A percentile compares a stretch with the other conserved stretches of the same genome.
Conservation (phyloP, 2,113 vertebrate genomes). For the Origma solitaria region DNA sequence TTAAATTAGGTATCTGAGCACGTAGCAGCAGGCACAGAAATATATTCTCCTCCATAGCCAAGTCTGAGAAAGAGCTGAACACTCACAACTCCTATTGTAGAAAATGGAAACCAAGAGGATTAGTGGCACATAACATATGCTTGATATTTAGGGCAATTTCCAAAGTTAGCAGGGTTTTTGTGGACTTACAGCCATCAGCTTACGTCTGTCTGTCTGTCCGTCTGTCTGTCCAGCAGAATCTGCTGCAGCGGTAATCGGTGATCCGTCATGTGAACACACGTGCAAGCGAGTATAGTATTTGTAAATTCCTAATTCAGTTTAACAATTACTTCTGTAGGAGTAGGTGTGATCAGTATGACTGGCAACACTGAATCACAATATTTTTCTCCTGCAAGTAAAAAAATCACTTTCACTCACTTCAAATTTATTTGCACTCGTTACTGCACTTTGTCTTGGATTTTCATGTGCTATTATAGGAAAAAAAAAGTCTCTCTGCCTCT, state of each 20-base stretch:
- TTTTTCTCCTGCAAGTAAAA: background rate
- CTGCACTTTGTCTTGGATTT: background rate
- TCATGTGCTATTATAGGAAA: background rate
- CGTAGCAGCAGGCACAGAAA: background rate
- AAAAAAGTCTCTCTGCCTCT: background rate
- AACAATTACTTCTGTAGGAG: background rate
- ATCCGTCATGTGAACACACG: background rate
- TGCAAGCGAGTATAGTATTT: background rate
- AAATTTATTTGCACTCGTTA: background rate
- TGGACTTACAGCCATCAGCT: background rate
- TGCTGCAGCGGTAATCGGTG: background rate
- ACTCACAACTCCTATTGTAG: background rate
- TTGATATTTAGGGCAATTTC: constrained; percentile 5
- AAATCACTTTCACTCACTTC: background rate
- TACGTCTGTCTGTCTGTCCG: background rate
- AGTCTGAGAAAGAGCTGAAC: background rate
- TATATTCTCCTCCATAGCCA: background rate
- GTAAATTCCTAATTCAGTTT: background rate
- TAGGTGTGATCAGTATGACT: background rate
- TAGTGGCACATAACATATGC: background rate
- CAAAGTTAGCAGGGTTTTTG: background rate
- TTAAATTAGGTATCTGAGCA: constrained; percentile 27
- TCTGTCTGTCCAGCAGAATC: background rate
- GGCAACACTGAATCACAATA: background rate
- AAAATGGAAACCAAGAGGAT: constrained; percentile 8